A percentile compares a stretch with the other conserved stretches of the same genome.
phyloP scores from a whole-genome alignment of 2,888 invertebrate species.

The Campopleginae sp. region DNA sequence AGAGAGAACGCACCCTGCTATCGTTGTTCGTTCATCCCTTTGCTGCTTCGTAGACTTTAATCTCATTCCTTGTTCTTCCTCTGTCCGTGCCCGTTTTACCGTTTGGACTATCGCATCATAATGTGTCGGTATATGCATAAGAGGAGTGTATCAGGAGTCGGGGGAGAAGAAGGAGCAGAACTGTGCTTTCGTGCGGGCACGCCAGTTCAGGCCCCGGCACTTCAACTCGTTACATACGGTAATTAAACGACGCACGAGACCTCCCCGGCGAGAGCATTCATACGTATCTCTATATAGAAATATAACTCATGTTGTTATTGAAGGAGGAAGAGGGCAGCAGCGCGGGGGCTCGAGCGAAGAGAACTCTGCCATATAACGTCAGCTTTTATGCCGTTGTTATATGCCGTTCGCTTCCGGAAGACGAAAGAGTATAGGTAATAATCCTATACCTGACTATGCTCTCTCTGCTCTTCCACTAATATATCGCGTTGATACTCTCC shows the following conservation, averaged over 20 bases:
- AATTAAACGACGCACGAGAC: constrained; percentile 84
- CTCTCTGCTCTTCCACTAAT: constrained; percentile 39
- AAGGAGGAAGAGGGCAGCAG: neutral
- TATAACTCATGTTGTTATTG: constrained; percentile 22
- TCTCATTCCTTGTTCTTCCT: constrained; percentile 26
- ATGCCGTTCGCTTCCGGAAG: constrained; percentile 70
- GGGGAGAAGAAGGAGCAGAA: constrained; percentile 69
- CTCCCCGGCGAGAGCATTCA: constrained; percentile 68
- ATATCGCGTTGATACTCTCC: constrained; percentile 56
- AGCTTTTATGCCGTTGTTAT: constrained; percentile 76
- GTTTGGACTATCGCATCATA: constrained; percentile 45
- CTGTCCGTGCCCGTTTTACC: constrained; percentile 36
- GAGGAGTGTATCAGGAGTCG: constrained; percentile 27
- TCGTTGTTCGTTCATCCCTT: constrained; percentile 59
- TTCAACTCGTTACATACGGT: constrained; percentile 83
- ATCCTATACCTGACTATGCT: constrained; percentile 31
- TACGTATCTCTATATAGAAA: constrained; percentile 16
- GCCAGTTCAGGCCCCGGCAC: constrained; percentile 75
- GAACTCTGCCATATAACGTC: constrained; percentile 55
- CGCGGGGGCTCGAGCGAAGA: neutral
- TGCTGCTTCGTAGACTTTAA: constrained; percentile 24
- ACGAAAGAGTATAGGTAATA: constrained; percentile 52
- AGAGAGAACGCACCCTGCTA: constrained; percentile 75
- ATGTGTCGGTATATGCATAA: constrained; percentile 25
- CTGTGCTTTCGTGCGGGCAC: constrained; percentile 80